A percentile compares a stretch with the other conserved stretches of the same genome.
Evolutionary conservation across 92 coral and sea anemone genomes (phyloP).

Genomic region (Pocillopora meandrina): DNA sequence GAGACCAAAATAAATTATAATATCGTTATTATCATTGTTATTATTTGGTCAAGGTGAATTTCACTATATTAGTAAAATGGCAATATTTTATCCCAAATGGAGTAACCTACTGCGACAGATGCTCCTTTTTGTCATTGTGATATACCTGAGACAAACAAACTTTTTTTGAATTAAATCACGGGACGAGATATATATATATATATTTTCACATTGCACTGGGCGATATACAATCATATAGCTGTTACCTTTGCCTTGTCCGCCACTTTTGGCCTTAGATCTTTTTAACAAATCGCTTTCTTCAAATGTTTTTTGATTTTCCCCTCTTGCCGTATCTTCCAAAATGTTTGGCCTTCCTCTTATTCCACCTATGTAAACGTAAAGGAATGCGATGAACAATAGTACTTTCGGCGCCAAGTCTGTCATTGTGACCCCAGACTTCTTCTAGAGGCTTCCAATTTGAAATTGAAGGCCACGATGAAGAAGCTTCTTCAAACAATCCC

Average conservation of each 20-base stretch:
- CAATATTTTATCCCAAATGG: no score
- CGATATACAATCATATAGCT: no score
- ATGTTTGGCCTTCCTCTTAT: conserved; percentile 44
- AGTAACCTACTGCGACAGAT: no score
- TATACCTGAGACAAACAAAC: no score
- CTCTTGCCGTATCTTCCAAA: conserved; percentile 20
- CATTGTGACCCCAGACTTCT: conserved; percentile 24
- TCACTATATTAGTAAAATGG: no score
- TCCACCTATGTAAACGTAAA: conserved; percentile 31
- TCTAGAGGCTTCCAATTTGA: conserved; percentile 40
- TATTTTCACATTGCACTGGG: no score
- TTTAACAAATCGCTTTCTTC: conserved; percentile 29
- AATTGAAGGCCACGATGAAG: conserved; percentile 15
- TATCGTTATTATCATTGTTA: no score
- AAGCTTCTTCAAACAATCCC: conserved; percentile 3
- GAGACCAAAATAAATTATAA: no score
- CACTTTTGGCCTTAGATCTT: conserved; percentile 28
- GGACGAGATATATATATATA: no score
- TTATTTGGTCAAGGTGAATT: no score
- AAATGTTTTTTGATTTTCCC: conserved; percentile 7
- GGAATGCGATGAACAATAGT: not conserved
- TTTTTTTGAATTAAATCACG: no score
- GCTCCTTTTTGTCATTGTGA: no score
- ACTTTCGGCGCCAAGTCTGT: conserved; percentile 3
- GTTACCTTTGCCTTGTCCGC: conserved; percentile 24